phyloP scores from a whole-genome alignment of 35 echinoderm and acorn worm genomes.

The Lytechinus variegatus region DNA sequence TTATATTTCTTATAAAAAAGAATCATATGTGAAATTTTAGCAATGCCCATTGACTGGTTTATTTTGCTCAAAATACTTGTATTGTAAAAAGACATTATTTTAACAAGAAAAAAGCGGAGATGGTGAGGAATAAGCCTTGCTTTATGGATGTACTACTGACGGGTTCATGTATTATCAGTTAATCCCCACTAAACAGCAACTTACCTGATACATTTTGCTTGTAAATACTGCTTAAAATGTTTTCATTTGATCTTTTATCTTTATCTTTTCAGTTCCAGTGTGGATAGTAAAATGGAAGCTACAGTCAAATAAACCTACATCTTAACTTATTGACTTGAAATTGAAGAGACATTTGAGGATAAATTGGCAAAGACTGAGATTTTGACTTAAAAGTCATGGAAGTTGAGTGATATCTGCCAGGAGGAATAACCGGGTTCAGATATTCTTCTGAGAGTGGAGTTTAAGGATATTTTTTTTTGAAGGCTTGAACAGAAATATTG shows the following conservation, averaged over 20 bases:
- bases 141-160: no score
- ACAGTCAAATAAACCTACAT: conserved; percentile 24
- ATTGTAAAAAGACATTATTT: no score
- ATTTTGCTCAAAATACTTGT: no score
- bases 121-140: no score
- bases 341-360: neutral
- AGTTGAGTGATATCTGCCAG: neutral
- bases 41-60: no score
- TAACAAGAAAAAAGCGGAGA: no score
- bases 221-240: neutral
- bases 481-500: no score
- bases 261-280: neutral
- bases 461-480: neutral
- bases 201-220: no score
- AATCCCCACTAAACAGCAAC: no score
- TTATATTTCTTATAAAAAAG: no score
- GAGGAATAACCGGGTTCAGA: neutral
- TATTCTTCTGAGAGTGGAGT: neutral
- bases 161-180: no score
- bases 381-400: neutral
- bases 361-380: neutral
- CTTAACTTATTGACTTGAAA: neutral
- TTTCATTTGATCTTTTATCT: neutral
- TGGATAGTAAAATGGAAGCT: conserved; percentile 25
- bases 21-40: no score